These are phyloP conservation scores for Blastobasis adustella DNA, from an alignment of 2,888 invertebrate species.

Conservation along the genomic window DNA sequence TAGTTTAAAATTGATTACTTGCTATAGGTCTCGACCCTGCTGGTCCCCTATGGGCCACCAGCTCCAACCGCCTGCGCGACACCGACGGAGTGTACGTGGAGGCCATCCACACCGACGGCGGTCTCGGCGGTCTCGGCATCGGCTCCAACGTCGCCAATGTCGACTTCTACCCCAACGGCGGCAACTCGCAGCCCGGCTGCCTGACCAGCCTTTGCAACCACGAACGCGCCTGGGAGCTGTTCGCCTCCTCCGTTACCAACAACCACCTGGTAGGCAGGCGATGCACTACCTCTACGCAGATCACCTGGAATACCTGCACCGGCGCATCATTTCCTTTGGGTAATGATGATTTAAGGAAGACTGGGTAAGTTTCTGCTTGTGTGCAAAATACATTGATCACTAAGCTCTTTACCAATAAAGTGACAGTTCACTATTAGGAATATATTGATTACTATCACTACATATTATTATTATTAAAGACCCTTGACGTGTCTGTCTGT, in stretches of 20 bases:
- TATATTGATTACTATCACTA: too few species aligned
- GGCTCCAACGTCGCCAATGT: conserved; percentile 63
- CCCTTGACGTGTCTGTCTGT: too few species aligned
- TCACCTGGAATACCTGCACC: conserved; percentile 34
- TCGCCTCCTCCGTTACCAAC: conserved; percentile 40
- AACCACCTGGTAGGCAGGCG: conserved; percentile 40
- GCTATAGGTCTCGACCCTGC: conserved; percentile 48
- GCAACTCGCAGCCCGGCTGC: conserved; percentile 54
- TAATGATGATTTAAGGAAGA: conserved; percentile 36
- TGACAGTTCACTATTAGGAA: too few species aligned
- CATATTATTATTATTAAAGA: too few species aligned
- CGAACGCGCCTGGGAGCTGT: conserved; percentile 47
- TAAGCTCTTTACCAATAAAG: too few species aligned
- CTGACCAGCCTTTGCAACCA: conserved; percentile 41
- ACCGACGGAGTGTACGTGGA: conserved; percentile 54
- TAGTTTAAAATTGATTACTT: too few species aligned
- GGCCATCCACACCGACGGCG: conserved; percentile 61
- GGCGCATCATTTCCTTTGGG: conserved; percentile 38
- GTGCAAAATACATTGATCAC: too few species aligned
- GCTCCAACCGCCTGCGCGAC: conserved; percentile 25
- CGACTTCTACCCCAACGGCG: conserved; percentile 77
- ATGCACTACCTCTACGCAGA: conserved; percentile 44
- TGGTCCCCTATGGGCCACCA: conserved; percentile 43
- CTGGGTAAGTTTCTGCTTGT: too few species aligned
- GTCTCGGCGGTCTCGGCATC: conserved; percentile 54